These are phyloP conservation scores for Uria lomvia DNA, from an alignment of 2,113 vertebrate species.

Conservation along the genomic window DNA sequence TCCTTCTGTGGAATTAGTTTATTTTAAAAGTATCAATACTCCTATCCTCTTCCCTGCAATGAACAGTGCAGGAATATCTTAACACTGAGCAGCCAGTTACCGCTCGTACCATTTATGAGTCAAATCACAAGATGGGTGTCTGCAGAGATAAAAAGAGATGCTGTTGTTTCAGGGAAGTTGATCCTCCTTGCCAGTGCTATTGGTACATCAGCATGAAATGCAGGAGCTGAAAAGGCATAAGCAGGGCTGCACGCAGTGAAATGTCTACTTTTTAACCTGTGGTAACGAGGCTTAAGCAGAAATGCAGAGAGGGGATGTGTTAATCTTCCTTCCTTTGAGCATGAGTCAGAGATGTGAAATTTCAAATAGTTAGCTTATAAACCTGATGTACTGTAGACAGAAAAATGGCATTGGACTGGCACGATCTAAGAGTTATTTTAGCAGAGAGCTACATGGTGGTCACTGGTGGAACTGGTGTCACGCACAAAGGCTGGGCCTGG, in stretches of 20 bases:
- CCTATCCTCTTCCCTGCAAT: not conserved
- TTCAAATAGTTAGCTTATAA: not conserved
- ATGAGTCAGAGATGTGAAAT: not conserved
- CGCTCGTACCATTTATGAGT: not conserved
- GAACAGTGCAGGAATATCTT: constrained; percentile 35
- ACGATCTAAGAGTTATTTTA: not conserved
- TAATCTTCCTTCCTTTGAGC: not conserved
- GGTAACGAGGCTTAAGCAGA: not conserved
- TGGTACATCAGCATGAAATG: not conserved
- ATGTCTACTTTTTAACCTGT: not conserved
- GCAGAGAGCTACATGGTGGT: not conserved
- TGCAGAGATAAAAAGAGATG: not conserved
- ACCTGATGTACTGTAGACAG: not conserved
- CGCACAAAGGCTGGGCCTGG: not conserved
- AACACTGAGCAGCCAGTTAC: constrained; percentile 38
- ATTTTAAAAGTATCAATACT: constrained; percentile 26
- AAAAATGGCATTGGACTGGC: not conserved
- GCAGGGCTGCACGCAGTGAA: not conserved
- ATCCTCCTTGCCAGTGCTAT: not conserved
- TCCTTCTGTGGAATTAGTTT: not conserved
- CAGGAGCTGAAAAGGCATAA: not conserved
- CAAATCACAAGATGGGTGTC: not conserved
- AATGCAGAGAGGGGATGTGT: not conserved
- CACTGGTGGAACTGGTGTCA: not conserved
- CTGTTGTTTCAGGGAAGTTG: not conserved